These are phyloP conservation scores for Lepidocyrtoides sp. DNA, from an alignment of 2,888 invertebrate genomes.

Conservation along the genomic window DNA sequence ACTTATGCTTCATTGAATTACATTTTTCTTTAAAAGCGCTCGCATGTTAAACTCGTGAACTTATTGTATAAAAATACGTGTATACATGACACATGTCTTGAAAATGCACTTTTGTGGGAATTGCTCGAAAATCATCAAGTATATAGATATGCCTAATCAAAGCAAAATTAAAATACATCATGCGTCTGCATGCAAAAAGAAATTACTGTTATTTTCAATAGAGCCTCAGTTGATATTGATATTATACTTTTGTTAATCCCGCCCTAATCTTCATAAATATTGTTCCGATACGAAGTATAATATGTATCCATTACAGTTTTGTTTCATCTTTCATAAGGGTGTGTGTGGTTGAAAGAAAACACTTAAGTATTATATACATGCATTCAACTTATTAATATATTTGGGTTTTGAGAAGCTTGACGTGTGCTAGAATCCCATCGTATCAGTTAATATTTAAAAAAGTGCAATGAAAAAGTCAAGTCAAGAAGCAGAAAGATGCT, in stretches of 20 bases:
- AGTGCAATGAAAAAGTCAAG: neutral
- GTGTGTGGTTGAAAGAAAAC: neutral
- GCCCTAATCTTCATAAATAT: neutral
- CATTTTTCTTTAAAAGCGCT: no score
- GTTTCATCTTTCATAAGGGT: neutral
- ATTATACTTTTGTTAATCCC: neutral
- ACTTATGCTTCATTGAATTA: no score
- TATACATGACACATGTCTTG: neutral
- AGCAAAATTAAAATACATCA: neutral
- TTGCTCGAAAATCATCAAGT: neutral
- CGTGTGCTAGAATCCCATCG: neutral
- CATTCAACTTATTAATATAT: neutral
- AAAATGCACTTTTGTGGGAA: neutral
- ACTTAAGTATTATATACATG: neutral
- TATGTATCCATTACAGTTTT: neutral
- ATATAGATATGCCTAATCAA: neutral
- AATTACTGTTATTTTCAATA: neutral
- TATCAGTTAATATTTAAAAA: neutral
- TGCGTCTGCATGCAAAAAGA: neutral
- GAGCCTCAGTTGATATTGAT: neutral
- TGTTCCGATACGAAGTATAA: neutral
- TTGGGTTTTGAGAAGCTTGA: neutral
- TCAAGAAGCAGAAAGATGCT: neutral
- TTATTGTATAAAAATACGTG: no score
- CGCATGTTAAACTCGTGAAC: no score